Conservation (phyloP, 2,888 invertebrate species). For the Lasioglossum morio region DNA sequence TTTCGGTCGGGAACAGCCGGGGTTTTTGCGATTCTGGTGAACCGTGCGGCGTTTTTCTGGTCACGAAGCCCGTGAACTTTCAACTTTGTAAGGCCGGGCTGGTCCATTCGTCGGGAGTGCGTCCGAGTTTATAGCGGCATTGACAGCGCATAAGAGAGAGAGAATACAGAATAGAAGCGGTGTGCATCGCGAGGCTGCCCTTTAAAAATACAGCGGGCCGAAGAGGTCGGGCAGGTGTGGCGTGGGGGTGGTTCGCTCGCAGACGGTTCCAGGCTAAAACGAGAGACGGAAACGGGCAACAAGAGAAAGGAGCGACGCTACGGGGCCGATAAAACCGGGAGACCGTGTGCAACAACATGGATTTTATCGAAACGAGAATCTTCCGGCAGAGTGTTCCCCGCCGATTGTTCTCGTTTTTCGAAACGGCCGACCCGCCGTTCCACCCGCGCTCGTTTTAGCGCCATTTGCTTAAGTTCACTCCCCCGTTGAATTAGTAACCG, state of each 20-base stretch:
- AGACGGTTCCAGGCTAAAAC: not conserved
- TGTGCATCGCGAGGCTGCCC: conserved; percentile 5
- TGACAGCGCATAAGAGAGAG: not conserved
- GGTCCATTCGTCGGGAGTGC: conserved; percentile 16
- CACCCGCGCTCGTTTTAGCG: conserved; percentile 13
- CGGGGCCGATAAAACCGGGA: conserved; percentile 34
- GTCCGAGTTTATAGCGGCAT: not conserved
- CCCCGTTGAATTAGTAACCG: conserved; percentile 31
- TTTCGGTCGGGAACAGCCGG: too few species aligned
- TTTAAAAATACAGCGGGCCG: conserved; percentile 37
- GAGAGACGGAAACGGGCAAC: not conserved
- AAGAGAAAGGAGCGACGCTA: not conserved
- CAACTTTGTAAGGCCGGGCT: not conserved
- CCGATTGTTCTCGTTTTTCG: conserved; percentile 50
- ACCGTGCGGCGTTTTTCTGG: not conserved
- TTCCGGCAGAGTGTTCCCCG: conserved; percentile 8
- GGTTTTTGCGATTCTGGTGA: not conserved
- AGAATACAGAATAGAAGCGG: not conserved
- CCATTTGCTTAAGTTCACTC: conserved; percentile 6
- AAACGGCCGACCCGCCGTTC: conserved; percentile 23
- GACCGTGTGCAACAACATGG: conserved; percentile 24
- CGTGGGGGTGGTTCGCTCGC: too few species aligned
- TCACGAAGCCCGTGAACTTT: conserved; percentile 3
- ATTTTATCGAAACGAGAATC: conserved; percentile 52
- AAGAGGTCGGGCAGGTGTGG: not conserved